Base-by-base conservation (phyloP, 2,113 vertebrate genomes). In the Nesogale talazaci region DNA sequence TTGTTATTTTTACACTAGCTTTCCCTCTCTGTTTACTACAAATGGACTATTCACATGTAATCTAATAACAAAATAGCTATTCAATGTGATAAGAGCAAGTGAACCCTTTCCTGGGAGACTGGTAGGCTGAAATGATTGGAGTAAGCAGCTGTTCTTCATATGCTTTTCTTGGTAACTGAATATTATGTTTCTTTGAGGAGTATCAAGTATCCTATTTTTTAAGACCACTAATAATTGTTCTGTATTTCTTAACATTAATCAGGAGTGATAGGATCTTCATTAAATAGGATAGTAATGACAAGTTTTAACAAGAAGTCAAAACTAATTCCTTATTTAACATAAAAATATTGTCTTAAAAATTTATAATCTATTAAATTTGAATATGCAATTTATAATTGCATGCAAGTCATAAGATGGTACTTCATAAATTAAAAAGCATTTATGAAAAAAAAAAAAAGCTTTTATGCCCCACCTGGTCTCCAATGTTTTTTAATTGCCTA, bases 261-360 rank as follows among this genome's bases (percentile, higher is more conserved):
- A 57, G 61, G 25, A 93, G 34, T 89, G 29, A 42, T 90, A 80
- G 14, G 14, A 86, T 3, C 72, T 74, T 79, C 9, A 52, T 52
- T 5, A 52, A 52, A 52, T 52, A 52, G 46, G 46, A 52, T 52
- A 52, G 46, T 52, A 52, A 52, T 89, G 61, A 81, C n/a, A 91
- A 8, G 7, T 89, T 63, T 12, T 86, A 42, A 70, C 6, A 86
- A n/a, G 22, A 96, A 78, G 31, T 89, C 25, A 89, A 92, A 83
- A 70, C 12, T 67, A 56, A 61, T 56, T 74, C 14, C 76, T 70
- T 77, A 36, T 57, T 0, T 52, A 0, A 40, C 83, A 38, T 89
- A 57, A 86, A 89, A 89, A 88, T 93, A 29, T 3, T 36, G 65
- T 59, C 38, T 90, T 93, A 63, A 40, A 90, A 70, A 65, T 10